Evolutionary conservation across 2,113 vertebrate genomes (phyloP).

Genomic region (Catharus fuscescens): DNA sequence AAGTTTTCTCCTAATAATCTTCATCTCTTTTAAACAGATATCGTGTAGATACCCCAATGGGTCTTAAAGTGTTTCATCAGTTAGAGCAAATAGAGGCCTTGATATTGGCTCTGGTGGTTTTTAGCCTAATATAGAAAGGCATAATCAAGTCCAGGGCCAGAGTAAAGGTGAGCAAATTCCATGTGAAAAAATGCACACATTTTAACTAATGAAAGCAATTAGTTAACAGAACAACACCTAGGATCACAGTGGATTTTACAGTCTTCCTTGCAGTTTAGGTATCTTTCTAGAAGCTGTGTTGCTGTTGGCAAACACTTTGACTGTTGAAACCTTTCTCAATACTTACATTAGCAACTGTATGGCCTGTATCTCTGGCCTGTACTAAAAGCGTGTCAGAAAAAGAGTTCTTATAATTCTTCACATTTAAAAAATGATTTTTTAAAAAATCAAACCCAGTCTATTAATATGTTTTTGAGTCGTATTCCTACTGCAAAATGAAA

Average conservation of each 20-base stretch:
- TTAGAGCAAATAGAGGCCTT: background rate
- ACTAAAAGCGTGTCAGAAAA: background rate
- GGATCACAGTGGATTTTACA: background rate
- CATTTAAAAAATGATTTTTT: background rate
- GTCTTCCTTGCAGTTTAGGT: background rate
- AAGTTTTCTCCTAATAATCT: background rate
- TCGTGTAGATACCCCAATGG: background rate
- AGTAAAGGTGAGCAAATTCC: background rate
- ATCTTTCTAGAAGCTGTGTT: background rate
- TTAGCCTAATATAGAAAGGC: background rate
- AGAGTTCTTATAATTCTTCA: fast-evolving
- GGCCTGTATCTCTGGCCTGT: background rate
- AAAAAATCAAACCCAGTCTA: fast-evolving
- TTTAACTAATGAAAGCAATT: background rate
- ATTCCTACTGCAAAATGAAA: background rate
- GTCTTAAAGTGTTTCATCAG: background rate
- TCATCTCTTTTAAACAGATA: background rate
- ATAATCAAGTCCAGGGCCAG: background rate
- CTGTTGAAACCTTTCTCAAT: background rate
- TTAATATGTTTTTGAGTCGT: background rate
- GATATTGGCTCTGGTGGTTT: background rate
- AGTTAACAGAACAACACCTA: background rate
- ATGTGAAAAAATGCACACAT: background rate
- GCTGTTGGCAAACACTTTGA: background rate
- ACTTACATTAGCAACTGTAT: fast-evolving